Evolutionary conservation across 2,113 vertebrate species (phyloP).

Genomic region (Aptenodytes patagonicus): DNA sequence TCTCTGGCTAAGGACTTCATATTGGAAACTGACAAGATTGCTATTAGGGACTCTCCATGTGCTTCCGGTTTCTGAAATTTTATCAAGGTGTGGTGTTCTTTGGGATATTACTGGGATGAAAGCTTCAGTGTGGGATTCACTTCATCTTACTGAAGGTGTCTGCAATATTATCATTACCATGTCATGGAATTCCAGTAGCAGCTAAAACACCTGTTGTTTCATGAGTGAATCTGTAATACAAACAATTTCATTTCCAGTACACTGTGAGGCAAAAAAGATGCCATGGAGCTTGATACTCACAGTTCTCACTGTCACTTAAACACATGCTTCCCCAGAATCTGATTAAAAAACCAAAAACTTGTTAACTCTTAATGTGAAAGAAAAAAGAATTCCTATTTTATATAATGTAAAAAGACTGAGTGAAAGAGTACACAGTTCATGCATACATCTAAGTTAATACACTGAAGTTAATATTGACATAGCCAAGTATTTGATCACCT

Average conservation of each 20-base stretch:
- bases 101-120: not conserved
- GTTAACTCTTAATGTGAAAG: not conserved
- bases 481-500: not conserved
- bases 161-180: not conserved
- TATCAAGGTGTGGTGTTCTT: not conserved
- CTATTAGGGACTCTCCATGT: rapidly evolving
- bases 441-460: not conserved
- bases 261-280: not conserved
- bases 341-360: not conserved
- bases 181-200: not conserved
- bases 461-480: not conserved
- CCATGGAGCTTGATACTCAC: not conserved
- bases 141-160: not conserved
- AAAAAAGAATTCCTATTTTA: not conserved
- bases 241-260: not conserved
- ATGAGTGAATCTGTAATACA: not conserved
- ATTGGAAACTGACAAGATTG: not conserved
- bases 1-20: not conserved
- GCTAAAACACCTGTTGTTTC: not conserved
- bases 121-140: not conserved
- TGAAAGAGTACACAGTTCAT: not conserved
- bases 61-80: not conserved
- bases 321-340: not conserved
- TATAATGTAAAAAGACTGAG: not conserved
- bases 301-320: not conserved